Evolutionary conservation across 2,113 vertebrate species (phyloP).

Genomic region (mouse (Mus musculus)): GRCm39 chr8:10682501-10683000

Average conservation of each 20-base stretch:
- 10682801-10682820: no score
- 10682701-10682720: not conserved
- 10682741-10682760: not conserved
- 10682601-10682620: not conserved
- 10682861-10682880: not conserved
- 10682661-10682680: fast-evolving
- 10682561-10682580: fast-evolving
- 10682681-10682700: no score
- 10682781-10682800: fast-evolving
- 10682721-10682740: not conserved
- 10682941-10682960: no score
- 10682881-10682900: no score
- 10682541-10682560: no score
- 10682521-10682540: not conserved
- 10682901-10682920: not conserved
- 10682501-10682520: not conserved
- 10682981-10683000: not conserved
- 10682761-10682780: not conserved
- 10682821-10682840: no score
- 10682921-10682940: not conserved
- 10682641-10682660: not conserved
- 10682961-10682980: no score
- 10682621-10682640: not conserved
- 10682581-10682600: not conserved
- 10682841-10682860: fast-evolving